Percentiles rank a stretch among this genome's conserved stretches.
Conservation (phyloP, 2,888 invertebrate species). For the Mythimna loreyi region DNA sequence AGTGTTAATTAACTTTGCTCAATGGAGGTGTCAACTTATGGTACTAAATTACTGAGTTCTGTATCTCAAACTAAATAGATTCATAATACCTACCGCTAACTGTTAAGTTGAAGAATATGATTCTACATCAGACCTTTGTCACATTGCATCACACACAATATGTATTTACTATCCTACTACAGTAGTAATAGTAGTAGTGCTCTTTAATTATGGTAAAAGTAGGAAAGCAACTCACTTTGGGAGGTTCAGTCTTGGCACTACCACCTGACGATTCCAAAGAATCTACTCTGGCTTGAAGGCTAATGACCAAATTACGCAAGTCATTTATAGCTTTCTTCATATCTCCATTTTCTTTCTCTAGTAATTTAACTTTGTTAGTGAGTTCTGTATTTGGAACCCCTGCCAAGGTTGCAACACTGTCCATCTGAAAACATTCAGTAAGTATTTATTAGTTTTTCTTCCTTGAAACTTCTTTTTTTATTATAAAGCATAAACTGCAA, state of each 20-base stretch:
- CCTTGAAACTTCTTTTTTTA: background rate
- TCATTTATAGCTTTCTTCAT: conserved; percentile 87
- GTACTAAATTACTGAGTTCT: too few relatives aligned
- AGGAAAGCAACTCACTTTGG: conserved; percentile 69
- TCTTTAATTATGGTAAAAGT: conserved; percentile 49
- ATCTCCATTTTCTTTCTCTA: conserved; percentile 91
- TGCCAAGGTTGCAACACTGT: conserved; percentile 91
- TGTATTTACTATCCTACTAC: background rate
- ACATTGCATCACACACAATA: background rate
- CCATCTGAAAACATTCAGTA: conserved; percentile 89
- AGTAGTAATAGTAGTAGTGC: conserved; percentile 32
- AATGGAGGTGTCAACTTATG: too few relatives aligned
- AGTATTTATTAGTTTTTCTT: background rate
- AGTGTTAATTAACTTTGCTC: too few relatives aligned
- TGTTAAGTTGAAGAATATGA: background rate
- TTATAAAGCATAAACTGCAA: background rate
- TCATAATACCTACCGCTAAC: background rate
- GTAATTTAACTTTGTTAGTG: conserved; percentile 86
- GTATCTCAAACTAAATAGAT: too few relatives aligned
- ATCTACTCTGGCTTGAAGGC: conserved; percentile 86
- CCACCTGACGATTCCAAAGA: conserved; percentile 77
- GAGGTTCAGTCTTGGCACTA: conserved; percentile 69
- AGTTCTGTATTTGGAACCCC: conserved; percentile 90
- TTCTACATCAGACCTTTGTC: background rate
- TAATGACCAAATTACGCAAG: conserved; percentile 85